A percentile compares a stretch with the other conserved stretches of the same genome.
These are phyloP conservation scores for Perizoma affinitatum DNA, from an alignment of 2,888 invertebrate genomes.

Conservation along the genomic window DNA sequence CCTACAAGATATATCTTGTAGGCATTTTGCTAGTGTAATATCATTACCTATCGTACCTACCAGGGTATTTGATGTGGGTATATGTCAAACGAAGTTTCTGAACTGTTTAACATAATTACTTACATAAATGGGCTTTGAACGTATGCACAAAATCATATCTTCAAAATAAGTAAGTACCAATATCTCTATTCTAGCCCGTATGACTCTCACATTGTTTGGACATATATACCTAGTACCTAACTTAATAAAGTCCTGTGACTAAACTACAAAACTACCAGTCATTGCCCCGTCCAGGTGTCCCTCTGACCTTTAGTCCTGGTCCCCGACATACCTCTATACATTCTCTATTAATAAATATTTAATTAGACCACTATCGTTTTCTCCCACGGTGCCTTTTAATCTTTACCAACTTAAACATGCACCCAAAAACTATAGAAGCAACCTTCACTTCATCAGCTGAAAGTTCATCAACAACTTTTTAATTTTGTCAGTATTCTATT, in stretches of 20 bases:
- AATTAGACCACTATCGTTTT: slow-evolving; percentile 64
- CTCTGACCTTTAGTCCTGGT: slow-evolving; percentile 56
- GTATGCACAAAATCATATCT: too few species aligned
- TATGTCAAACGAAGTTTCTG: too few species aligned
- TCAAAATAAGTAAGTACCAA: too few species aligned
- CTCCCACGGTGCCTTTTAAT: slow-evolving; percentile 70
- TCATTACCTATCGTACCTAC: too few species aligned
- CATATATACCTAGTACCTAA: background rate
- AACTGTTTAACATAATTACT: too few species aligned
- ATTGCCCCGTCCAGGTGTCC: slow-evolving; percentile 63
- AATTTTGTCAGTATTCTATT: slow-evolving; percentile 32
- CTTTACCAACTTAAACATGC: slow-evolving; percentile 16
- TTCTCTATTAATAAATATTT: slow-evolving; percentile 70
- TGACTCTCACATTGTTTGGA: background rate
- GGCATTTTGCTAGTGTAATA: too few species aligned
- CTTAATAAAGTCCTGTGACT: too few species aligned
- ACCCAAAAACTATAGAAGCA: slow-evolving; percentile 8
- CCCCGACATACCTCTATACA: slow-evolving; percentile 52
- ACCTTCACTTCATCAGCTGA: slow-evolving; percentile 32
- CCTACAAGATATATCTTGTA: too few species aligned
- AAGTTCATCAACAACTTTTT: slow-evolving; percentile 8
- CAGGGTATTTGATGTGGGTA: too few species aligned
- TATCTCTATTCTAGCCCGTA: too few species aligned
- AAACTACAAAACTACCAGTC: slow-evolving; percentile 22
- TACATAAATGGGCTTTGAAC: too few species aligned